A percentile compares a stretch with the other conserved stretches of the same genome.
These are phyloP conservation scores for Colletes collaris DNA, from an alignment of 2,888 invertebrate genomes.

Conservation along the genomic window DNA sequence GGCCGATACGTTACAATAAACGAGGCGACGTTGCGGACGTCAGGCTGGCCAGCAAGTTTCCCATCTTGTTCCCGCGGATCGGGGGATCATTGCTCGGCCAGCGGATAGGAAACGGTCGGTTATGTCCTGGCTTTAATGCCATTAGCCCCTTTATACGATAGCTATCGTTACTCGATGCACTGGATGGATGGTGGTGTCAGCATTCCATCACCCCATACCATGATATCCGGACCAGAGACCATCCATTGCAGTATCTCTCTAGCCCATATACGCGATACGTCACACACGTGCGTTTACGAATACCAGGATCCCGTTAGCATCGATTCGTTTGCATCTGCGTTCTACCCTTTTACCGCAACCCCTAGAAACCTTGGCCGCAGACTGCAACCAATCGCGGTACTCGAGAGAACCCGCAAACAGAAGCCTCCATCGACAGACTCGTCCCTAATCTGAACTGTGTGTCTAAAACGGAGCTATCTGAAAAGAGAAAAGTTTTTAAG, in stretches of 20 bases:
- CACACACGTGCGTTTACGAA: conserved; percentile 31
- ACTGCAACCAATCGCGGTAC: background rate
- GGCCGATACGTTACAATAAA: conserved; percentile 43
- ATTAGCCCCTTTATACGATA: conserved; percentile 70
- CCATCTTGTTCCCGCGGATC: conserved; percentile 38
- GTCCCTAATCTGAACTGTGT: too few relatives aligned
- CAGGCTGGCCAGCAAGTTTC: conserved; percentile 7
- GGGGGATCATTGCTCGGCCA: conserved; percentile 14
- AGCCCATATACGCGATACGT: conserved; percentile 29
- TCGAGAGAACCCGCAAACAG: background rate
- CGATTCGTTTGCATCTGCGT: conserved; percentile 24
- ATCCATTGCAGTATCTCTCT: conserved; percentile 35
- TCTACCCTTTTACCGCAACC: conserved; percentile 17
- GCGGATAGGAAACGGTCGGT: conserved; percentile 52
- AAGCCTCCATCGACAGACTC: background rate
- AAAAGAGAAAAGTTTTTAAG: too few relatives aligned
- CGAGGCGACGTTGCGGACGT: conserved; percentile 8
- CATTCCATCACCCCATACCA: conserved; percentile 68
- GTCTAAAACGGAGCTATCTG: too few relatives aligned
- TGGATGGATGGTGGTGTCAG: conserved; percentile 71
- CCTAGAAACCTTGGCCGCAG: conserved; percentile 1
- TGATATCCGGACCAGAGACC: conserved; percentile 38
- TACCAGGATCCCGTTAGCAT: conserved; percentile 29
- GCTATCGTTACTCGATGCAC: conserved; percentile 67
- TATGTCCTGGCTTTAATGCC: conserved; percentile 67